A percentile compares a stretch with the other conserved stretches of the same genome.
These are phyloP conservation scores for Salmo trutta DNA, from an alignment of 2,797 vertebrate species.

Conservation along the genomic window DNA sequence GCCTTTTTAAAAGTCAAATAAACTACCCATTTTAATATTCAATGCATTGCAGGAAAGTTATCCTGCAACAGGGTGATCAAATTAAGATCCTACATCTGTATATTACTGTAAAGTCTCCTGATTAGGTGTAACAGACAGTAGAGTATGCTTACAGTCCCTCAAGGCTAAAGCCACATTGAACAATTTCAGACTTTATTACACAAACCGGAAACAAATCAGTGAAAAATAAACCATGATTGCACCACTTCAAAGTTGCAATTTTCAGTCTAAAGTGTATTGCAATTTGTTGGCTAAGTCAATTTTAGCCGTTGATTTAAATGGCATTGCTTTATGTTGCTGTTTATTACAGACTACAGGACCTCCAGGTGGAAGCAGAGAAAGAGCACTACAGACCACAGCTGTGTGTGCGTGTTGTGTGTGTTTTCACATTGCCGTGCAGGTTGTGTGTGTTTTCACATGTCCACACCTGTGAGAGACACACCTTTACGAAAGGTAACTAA, in stretches of 20 bases:
- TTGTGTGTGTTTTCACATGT: neutral
- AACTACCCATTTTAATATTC: too few species aligned
- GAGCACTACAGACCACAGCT: neutral
- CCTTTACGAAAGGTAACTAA: neutral
- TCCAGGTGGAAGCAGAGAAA: neutral
- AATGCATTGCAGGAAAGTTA: too few species aligned
- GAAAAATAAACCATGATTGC: conserved; percentile 51
- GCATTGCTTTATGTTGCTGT: conserved; percentile 23
- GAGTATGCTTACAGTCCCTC: conserved; percentile 6
- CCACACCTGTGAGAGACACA: conserved; percentile 4
- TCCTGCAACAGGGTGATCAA: too few species aligned
- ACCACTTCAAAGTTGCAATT: conserved; percentile 37
- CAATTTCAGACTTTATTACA: conserved; percentile 25
- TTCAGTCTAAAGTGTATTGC: conserved; percentile 37
- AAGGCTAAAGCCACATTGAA: conserved; percentile 47
- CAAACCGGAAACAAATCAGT: conserved; percentile 38
- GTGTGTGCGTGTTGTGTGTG: neutral
- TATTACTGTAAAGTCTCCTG: neutral
- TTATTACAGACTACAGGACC: conserved; percentile 9
- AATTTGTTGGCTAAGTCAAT: conserved; percentile 51
- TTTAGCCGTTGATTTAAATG: conserved; percentile 48
- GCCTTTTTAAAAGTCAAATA: too few species aligned
- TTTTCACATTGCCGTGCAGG: neutral
- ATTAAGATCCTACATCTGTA: too few species aligned
- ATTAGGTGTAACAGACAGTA: neutral